These are phyloP conservation scores for Poecilia wingei DNA, from an alignment of 2,797 vertebrate genomes.

Conservation along the genomic window DNA sequence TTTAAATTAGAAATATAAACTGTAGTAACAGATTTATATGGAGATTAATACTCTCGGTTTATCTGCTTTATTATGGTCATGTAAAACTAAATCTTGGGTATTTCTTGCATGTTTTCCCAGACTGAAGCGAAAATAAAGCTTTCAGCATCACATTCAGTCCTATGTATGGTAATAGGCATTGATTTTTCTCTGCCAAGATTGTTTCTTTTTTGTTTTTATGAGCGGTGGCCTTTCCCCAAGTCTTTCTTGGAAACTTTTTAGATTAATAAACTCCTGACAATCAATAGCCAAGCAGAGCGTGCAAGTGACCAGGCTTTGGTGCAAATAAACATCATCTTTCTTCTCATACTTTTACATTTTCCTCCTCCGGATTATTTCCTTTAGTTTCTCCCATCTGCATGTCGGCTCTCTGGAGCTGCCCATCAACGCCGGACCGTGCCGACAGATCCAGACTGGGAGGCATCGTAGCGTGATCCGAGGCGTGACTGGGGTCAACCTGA, in stretches of 20 bases:
- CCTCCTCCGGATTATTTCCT: slow-evolving; percentile 46
- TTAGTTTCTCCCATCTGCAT: slow-evolving; percentile 35
- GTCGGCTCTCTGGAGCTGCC: slow-evolving; percentile 51
- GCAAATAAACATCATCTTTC: slow-evolving; percentile 68
- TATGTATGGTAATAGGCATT: slow-evolving; percentile 49
- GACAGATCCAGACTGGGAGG: slow-evolving; percentile 64
- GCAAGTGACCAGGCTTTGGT: slow-evolving; percentile 66
- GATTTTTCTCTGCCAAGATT: slow-evolving; percentile 48
- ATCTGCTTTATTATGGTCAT: neutral
- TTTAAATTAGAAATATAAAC: neutral
- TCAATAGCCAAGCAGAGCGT: slow-evolving; percentile 69
- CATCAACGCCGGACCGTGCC: slow-evolving; percentile 52
- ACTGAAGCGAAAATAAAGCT: slow-evolving; percentile 36
- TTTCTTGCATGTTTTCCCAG: slow-evolving; percentile 19
- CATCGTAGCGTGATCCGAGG: slow-evolving; percentile 71
- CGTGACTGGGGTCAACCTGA: slow-evolving; percentile 72
- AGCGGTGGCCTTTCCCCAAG: slow-evolving; percentile 61
- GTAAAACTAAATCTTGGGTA: neutral
- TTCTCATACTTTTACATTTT: slow-evolving; percentile 51
- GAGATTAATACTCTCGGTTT: neutral
- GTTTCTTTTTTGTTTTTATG: slow-evolving; percentile 37
- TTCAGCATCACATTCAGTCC: slow-evolving; percentile 24
- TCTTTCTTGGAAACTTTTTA: slow-evolving; percentile 66
- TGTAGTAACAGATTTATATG: neutral
- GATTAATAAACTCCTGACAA: slow-evolving; percentile 66